Conservation (phyloP, 2,113 vertebrate genomes). For the Hydropotes inermis region DNA sequence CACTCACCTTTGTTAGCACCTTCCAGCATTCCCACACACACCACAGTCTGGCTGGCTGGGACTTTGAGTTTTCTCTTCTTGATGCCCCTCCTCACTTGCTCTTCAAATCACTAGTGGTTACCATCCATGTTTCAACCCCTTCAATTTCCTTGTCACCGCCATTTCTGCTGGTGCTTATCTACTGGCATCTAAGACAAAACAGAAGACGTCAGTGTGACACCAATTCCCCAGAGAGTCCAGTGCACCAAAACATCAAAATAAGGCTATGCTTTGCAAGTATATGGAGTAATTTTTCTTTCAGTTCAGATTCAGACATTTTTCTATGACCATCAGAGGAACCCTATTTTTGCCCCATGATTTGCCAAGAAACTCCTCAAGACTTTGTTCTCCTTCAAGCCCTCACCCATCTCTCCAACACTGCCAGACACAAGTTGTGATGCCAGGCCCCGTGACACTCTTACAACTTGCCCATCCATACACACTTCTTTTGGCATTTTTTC, state of each 20-base stretch:
- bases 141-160: background rate
- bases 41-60: background rate
- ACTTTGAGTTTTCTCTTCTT: background rate
- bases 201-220: fast-evolving
- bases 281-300: background rate
- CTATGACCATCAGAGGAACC: background rate
- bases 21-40: background rate
- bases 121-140: too few species aligned
- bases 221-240: fast-evolving
- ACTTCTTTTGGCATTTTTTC: background rate
- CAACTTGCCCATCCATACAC: fast-evolving
- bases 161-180: too few species aligned
- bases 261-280: fast-evolving
- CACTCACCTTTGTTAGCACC: background rate
- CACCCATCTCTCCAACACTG: background rate
- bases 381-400: background rate
- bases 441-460: background rate
- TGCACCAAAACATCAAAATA: background rate
- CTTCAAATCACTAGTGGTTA: too few species aligned
- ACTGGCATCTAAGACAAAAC: background rate
- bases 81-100: background rate
- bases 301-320: background rate
- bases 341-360: background rate
- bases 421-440: background rate
- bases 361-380: background rate